These are phyloP conservation scores for Meleagris gallopavo DNA, from an alignment of 2,113 vertebrate species.

Conservation along the genomic window DNA sequence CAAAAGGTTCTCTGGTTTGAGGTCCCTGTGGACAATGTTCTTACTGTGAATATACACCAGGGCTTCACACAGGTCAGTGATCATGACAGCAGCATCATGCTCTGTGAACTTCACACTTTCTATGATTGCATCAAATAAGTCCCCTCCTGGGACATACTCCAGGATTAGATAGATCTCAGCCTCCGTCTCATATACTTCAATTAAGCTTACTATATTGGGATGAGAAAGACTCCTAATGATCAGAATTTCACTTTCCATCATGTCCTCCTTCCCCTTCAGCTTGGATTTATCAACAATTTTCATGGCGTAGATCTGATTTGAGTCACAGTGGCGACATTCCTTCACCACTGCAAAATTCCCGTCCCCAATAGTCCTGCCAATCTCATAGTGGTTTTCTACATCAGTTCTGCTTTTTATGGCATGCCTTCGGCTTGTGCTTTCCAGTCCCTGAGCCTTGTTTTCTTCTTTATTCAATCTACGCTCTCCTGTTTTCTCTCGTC, in stretches of 20 bases:
- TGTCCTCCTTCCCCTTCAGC: constrained; percentile 92
- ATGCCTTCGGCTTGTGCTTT: constrained; percentile 31
- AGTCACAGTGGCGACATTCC: constrained; percentile 83
- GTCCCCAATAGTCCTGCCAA: constrained; percentile 90
- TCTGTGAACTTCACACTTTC: constrained; percentile 90
- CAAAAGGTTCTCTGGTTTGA: constrained; percentile 97
- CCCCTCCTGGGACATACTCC: constrained; percentile 92
- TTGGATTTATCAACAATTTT: constrained; percentile 94
- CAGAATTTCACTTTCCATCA: constrained; percentile 94
- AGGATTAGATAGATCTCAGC: constrained; percentile 91
- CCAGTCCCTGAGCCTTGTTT: constrained; percentile 28
- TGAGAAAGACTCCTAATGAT: constrained; percentile 90
- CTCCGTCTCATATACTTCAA: constrained; percentile 89
- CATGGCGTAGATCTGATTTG: constrained; percentile 84
- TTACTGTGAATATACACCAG: constrained; percentile 92
- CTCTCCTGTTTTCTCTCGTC: constrained; percentile 60
- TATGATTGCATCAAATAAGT: constrained; percentile 96
- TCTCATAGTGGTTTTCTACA: constrained; percentile 87
- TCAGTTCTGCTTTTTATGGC: constrained; percentile 66
- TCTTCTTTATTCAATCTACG: constrained; percentile 57
- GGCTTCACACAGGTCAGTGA: constrained; percentile 89
- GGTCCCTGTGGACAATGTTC: constrained; percentile 93
- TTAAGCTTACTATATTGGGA: constrained; percentile 90
- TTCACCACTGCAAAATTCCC: constrained; percentile 96
- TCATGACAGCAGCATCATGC: constrained; percentile 86